Evolutionary conservation across 2,888 invertebrate genomes (phyloP).

Genomic region (Lamellibrachia satsuma): DNA sequence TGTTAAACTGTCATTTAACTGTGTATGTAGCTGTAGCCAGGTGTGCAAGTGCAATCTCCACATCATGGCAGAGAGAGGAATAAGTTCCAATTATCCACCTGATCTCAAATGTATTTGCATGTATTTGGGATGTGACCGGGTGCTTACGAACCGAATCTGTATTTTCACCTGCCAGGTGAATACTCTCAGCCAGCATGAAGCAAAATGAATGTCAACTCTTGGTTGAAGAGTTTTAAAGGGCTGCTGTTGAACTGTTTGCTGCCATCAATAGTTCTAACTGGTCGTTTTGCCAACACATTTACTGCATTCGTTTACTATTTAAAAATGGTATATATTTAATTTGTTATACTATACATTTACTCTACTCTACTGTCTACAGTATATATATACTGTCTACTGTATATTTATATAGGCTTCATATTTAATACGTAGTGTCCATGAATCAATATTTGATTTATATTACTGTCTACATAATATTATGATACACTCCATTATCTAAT

Average conservation of each 20-base stretch:
- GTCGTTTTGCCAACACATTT: not conserved
- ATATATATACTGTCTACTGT: not conserved
- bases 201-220: not conserved
- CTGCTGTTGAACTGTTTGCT: not conserved
- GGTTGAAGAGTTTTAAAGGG: not conserved
- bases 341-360: not conserved
- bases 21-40: not conserved
- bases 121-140: not conserved
- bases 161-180: not conserved
- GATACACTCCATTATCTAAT: not conserved
- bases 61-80: not conserved
- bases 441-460: not conserved
- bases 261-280: not conserved
- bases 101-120: not conserved
- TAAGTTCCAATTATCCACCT: not conserved
- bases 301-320: not conserved
- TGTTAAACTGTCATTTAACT: not conserved
- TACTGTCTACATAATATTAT: not conserved
- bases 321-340: not conserved
- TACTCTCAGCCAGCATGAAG: not conserved
- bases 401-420: not conserved
- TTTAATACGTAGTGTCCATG: not conserved
- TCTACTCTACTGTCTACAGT: not conserved
- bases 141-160: not conserved
- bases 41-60: not conserved